A percentile compares a stretch with the other conserved stretches of the same genome.
These are phyloP conservation scores for Furcula furcula DNA, from an alignment of 2,888 invertebrate genomes.

Conservation along the genomic window DNA sequence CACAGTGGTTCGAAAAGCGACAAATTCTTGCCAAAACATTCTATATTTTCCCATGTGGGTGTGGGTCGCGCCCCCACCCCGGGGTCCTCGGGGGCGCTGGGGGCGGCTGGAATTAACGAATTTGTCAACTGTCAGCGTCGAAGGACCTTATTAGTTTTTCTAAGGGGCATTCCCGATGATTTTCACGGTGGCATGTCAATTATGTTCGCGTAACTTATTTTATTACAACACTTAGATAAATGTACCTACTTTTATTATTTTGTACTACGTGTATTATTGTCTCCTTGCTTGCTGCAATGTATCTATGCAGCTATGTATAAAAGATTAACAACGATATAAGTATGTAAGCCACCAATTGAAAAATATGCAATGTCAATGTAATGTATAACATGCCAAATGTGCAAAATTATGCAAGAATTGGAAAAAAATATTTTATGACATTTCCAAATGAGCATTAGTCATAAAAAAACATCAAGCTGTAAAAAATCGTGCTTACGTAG, in stretches of 20 bases:
- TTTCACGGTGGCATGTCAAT: conserved; percentile 53
- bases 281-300: too few relatives aligned
- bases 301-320: too few relatives aligned
- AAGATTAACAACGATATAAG: too few relatives aligned
- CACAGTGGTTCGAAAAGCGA: conserved; percentile 12
- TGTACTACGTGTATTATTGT: too few relatives aligned
- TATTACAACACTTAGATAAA: conserved; percentile 13
- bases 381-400: not conserved
- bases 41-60: conserved; percentile 43
- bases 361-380: too few relatives aligned
- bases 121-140: conserved; percentile 75
- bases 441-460: conserved; percentile 18
- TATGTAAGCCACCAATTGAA: too few relatives aligned
- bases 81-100: conserved; percentile 21
- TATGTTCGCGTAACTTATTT: conserved; percentile 31
- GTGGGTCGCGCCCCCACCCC: conserved; percentile 22
- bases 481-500: conserved; percentile 28
- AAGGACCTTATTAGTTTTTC: conserved; percentile 72
- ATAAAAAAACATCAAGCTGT: conserved; percentile 28
- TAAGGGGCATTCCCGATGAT: conserved; percentile 47
- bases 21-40: conserved; percentile 38
- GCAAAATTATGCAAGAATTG: not conserved
- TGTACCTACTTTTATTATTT: not conserved
- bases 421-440: not conserved
- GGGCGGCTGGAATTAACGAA: conserved; percentile 67